Percentiles rank a stretch among this genome's conserved stretches.
phyloP scores from a whole-genome alignment of 2,888 invertebrate genomes.

The Machimus rusticus region DNA sequence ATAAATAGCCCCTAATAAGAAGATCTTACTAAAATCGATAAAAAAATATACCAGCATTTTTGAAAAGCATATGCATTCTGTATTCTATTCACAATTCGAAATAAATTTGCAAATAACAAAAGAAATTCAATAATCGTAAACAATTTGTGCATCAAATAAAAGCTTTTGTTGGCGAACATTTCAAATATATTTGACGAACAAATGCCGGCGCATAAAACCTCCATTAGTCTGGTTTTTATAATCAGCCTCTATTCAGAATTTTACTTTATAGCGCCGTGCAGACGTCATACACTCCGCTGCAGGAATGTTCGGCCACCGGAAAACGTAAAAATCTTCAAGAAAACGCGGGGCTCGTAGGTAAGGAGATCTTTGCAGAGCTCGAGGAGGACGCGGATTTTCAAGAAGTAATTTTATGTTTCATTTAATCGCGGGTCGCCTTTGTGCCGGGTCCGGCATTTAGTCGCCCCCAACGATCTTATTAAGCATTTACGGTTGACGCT shows the following conservation, averaged over 20 bases:
- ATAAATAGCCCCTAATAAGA: no score
- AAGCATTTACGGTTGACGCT: slow-evolving; percentile 43
- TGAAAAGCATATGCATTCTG: no score
- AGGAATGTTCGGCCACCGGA: not conserved
- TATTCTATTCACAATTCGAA: no score
- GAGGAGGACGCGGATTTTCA: slow-evolving; percentile 14
- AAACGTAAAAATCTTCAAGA: not conserved
- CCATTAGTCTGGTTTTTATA: slow-evolving; percentile 17
- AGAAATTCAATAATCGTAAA: not conserved
- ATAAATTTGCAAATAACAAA: not conserved
- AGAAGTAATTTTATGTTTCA: slow-evolving; percentile 47
- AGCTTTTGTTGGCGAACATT: not conserved
- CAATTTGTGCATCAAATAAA: not conserved
- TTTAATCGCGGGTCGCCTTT: slow-evolving; percentile 43
- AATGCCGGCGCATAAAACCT: not conserved
- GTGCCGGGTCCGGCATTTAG: slow-evolving; percentile 39
- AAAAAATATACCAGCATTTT: no score
- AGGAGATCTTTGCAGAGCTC: not conserved
- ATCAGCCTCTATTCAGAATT: not conserved
- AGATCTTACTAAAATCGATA: no score
- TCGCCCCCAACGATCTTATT: slow-evolving; percentile 45
- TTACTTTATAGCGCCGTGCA: not conserved
- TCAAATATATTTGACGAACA: not conserved
- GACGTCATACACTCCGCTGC: not conserved
- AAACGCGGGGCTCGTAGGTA: not conserved